Percentiles rank a stretch among this genome's conserved stretches.
Conservation (phyloP, 2,888 invertebrate species). For the Schizaphis graminum region DNA sequence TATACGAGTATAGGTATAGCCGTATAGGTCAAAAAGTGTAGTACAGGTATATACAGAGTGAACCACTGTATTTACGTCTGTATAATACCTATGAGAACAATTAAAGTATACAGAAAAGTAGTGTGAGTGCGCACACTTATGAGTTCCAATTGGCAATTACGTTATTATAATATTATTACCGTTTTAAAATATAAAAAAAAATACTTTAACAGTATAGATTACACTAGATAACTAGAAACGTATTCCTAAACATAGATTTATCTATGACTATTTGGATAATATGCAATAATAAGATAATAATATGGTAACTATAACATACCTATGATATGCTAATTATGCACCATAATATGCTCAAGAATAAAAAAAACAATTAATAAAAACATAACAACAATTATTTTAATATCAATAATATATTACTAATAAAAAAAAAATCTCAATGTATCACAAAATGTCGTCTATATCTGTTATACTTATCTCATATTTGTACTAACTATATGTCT, state of each 20-base stretch:
- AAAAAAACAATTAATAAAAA: neutral
- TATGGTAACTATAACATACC: neutral
- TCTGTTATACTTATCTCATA: neutral
- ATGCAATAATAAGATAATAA: neutral
- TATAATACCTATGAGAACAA: neutral
- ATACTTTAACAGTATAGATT: neutral
- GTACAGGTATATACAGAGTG: neutral
- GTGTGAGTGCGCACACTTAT: neutral
- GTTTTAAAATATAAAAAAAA: neutral
- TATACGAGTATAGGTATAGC: neutral
- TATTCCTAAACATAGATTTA: neutral
- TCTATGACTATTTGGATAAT: neutral
- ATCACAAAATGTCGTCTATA: neutral
- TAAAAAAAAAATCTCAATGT: neutral
- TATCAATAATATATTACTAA: neutral
- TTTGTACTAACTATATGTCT: neutral
- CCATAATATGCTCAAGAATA: neutral
- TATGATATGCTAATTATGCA: too few species aligned
- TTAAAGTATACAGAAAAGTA: neutral
- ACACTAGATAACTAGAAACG: neutral
- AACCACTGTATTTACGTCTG: neutral
- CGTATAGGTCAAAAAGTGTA: neutral
- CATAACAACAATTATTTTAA: neutral
- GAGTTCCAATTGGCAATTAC: neutral
- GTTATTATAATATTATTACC: neutral